A percentile compares a stretch with the other conserved stretches of the same genome.
These are phyloP conservation scores for Mus spretus DNA, from an alignment of 2,797 vertebrate species.

Conservation along the genomic window DNA sequence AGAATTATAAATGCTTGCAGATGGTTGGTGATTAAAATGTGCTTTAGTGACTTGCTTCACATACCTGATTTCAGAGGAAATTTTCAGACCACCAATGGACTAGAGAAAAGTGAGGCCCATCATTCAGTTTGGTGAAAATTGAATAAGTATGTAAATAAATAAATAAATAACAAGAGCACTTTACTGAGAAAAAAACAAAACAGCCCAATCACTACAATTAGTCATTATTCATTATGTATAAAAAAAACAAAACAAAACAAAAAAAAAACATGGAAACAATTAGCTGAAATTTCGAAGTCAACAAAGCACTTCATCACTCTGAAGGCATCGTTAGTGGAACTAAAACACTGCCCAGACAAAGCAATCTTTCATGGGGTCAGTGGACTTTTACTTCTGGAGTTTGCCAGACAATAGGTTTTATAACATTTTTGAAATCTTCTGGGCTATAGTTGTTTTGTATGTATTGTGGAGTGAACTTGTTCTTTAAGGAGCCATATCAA, in stretches of 20 bases:
- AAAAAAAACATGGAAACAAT: slow-evolving; percentile 25
- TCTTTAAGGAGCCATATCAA: not conserved
- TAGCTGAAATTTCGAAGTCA: slow-evolving; percentile 70
- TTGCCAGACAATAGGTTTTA: slow-evolving; percentile 20
- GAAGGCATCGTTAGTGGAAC: slow-evolving; percentile 24
- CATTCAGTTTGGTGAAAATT: not conserved
- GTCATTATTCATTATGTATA: slow-evolving; percentile 61
- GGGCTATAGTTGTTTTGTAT: not conserved
- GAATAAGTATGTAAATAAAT: not conserved
- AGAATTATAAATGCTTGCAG: no score
- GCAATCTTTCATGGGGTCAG: not conserved
- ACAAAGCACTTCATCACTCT: slow-evolving; percentile 72
- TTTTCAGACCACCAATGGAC: not conserved
- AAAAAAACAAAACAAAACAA: not conserved
- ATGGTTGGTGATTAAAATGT: not conserved
- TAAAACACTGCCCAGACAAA: slow-evolving; percentile 4
- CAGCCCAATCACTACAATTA: slow-evolving; percentile 19
- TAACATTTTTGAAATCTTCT: not conserved
- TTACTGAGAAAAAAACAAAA: not conserved
- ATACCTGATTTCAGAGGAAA: not conserved
- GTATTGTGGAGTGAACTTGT: not conserved
- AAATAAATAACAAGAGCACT: not conserved
- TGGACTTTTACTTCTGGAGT: not conserved
- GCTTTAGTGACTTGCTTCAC: not conserved
- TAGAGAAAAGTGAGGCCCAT: not conserved